phyloP scores from a whole-genome alignment of 2,113 vertebrate species.

The Thermophis baileyi region DNA sequence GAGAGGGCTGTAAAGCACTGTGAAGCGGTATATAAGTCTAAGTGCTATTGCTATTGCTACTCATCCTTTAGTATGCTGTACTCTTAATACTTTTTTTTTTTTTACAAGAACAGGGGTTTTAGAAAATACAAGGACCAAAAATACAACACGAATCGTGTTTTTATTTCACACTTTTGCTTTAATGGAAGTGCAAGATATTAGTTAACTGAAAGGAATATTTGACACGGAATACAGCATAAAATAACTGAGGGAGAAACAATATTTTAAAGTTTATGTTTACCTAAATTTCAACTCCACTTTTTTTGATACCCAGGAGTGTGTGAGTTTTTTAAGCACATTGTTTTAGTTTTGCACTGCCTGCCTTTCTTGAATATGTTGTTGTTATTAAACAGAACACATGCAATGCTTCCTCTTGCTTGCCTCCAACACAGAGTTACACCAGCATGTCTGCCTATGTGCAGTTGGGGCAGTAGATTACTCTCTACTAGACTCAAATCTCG shows the following conservation, averaged over 20 bases:
- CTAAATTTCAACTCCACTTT: not conserved
- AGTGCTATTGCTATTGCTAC: too few species aligned
- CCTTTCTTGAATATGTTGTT: not conserved
- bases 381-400: not conserved
- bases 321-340: not conserved
- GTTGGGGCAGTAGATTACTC: not conserved
- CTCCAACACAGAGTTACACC: not conserved
- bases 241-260: not conserved
- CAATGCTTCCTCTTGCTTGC: not conserved
- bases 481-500: not conserved
- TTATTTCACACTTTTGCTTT: not conserved
- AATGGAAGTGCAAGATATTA: not conserved
- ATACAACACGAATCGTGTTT: not conserved
- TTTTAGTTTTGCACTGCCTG: not conserved
- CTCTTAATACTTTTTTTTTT: not conserved
- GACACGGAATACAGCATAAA: not conserved
- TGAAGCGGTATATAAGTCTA: too few species aligned
- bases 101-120: not conserved
- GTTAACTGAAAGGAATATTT: not conserved
- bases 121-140: not conserved
- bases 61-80: not conserved
- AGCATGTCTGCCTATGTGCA: not conserved
- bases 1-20: too few species aligned
- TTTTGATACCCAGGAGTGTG: not conserved
- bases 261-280: not conserved